Conservation (phyloP, 35 echinoderm and acorn worm species). For the Heliocidaris tuberculata region DNA sequence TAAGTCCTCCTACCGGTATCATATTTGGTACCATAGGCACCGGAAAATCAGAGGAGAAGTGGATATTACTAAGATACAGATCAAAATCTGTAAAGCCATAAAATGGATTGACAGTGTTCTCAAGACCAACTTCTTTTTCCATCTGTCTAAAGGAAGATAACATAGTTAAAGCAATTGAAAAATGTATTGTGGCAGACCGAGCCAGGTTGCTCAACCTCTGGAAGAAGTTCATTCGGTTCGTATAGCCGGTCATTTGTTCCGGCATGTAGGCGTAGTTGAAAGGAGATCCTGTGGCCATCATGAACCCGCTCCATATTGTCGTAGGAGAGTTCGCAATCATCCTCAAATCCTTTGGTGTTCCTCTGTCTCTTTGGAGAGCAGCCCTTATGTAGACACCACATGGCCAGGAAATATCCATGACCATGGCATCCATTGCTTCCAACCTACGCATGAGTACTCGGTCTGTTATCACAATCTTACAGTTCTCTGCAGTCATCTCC, state of each 20-base stretch:
- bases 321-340: conserved; percentile 24
- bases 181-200: neutral
- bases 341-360: conserved; percentile 25
- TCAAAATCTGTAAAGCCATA: conserved; percentile 20
- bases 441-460: conserved; percentile 3
- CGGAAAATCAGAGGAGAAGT: conserved; percentile 34
- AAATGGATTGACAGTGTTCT: neutral
- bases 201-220: conserved; percentile 55
- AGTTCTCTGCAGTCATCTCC: conserved; percentile 34
- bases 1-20: conserved; percentile 20
- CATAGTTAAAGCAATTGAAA: neutral
- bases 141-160: neutral
- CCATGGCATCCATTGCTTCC: conserved; percentile 11
- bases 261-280: conserved; percentile 60
- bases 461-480: conserved; percentile 24
- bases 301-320: neutral
- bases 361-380: conserved; percentile 13
- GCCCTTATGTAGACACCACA: conserved; percentile 21
- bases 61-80: conserved; percentile 7
- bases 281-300: conserved; percentile 41
- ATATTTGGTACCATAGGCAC: neutral
- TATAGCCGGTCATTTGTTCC: conserved; percentile 33
- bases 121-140: conserved; percentile 2
- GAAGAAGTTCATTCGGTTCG: conserved; percentile 64
- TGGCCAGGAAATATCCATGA: conserved; percentile 34